Conservation (phyloP, 2,113 vertebrate genomes). For the Archocentrus centrarchus region DNA sequence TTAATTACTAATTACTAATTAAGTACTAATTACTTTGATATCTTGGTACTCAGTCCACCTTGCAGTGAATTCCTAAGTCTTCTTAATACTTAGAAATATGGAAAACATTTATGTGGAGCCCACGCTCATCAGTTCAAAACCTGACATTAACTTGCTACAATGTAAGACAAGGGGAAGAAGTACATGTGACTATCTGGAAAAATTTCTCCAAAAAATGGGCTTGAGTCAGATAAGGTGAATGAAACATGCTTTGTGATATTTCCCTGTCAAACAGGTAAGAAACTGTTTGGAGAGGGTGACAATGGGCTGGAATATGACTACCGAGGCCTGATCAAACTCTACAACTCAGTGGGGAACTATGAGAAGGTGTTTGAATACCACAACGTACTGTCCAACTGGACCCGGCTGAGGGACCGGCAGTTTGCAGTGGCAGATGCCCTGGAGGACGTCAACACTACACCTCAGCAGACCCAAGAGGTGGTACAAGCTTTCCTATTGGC, state of each 20-base stretch:
- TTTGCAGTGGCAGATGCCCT: constrained; percentile 96
- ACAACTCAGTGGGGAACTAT: constrained; percentile 98
- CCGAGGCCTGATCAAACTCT: constrained; percentile 99
- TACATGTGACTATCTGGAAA: too few species aligned
- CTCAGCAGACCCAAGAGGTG: constrained; percentile 96
- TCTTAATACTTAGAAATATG: neutral
- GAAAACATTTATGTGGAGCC: neutral
- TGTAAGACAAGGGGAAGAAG: neutral
- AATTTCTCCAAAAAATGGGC: too few species aligned
- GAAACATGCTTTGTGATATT: too few species aligned
- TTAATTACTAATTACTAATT: too few species aligned
- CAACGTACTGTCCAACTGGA: constrained; percentile 98
- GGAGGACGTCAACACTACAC: constrained; percentile 96
- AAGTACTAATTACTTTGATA: neutral
- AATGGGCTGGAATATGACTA: too few species aligned
- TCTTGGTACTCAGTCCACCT: neutral
- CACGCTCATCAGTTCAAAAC: neutral
- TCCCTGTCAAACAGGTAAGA: too few species aligned
- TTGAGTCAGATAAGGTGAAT: too few species aligned
- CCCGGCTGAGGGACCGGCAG: constrained; percentile 96
- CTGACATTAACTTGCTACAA: neutral
- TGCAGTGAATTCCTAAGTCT: neutral
- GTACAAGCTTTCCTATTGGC: constrained; percentile 95
- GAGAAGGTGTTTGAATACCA: constrained; percentile 99
- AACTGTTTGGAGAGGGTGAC: too few species aligned